Evolutionary conservation across 2,113 vertebrate species (phyloP).

Genomic region (Rhineura floridana): DNA sequence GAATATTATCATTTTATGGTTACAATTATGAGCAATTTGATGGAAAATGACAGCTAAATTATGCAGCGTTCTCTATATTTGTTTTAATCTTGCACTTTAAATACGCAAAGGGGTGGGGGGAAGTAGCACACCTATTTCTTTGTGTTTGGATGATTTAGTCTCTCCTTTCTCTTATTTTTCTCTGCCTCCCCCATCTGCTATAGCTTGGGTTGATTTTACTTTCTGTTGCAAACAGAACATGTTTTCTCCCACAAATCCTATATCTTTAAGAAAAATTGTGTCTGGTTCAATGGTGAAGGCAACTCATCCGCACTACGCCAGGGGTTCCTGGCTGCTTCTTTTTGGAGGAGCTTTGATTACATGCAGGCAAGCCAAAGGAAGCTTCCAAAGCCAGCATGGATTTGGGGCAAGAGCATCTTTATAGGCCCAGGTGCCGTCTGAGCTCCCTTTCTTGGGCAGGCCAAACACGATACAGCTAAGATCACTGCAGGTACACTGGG

Average conservation of each 20-base stretch:
- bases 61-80: constrained; percentile 79
- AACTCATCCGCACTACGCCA: constrained; percentile 24
- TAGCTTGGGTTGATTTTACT: constrained; percentile 46
- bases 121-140: constrained; percentile 47
- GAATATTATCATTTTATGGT: constrained; percentile 82
- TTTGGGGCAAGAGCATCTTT: constrained; percentile 20
- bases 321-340: constrained; percentile 49
- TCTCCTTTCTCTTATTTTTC: constrained; percentile 34
- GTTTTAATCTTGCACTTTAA: constrained; percentile 79
- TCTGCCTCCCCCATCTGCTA: neutral
- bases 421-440: constrained; percentile 2
- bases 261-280: constrained; percentile 41
- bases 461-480: no score
- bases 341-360: neutral
- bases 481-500: no score
- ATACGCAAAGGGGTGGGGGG: constrained; percentile 70
- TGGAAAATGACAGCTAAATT: constrained; percentile 81
- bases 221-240: constrained; percentile 49
- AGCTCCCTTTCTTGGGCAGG: neutral
- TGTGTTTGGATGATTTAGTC: constrained; percentile 34
- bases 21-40: constrained; percentile 84
- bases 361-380: neutral
- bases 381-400: constrained; percentile 28
- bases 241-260: constrained; percentile 34
- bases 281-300: constrained; percentile 42